phyloP scores from a whole-genome alignment of 2,888 invertebrate genomes.

The Agonopterix arenella region DNA sequence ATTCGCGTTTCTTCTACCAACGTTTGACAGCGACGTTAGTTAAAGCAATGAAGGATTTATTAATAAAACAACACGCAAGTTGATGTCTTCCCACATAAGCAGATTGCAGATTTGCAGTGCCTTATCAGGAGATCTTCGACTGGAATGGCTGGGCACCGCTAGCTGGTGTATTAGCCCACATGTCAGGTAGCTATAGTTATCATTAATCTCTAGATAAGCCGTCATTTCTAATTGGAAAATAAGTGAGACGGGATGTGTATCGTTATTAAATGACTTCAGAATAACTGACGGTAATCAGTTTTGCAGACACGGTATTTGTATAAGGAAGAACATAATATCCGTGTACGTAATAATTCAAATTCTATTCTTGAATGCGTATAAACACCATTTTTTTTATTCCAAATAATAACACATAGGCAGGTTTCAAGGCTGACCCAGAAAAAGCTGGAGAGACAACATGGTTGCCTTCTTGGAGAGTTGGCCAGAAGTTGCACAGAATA shows the following conservation, averaged over 20 bases:
- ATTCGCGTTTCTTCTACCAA: not conserved
- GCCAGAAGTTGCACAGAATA: no score
- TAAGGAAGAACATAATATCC: no score
- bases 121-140: constrained; percentile 43
- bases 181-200: constrained; percentile 43
- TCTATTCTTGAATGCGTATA: no score
- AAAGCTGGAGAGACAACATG: no score
- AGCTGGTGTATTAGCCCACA: constrained; percentile 46
- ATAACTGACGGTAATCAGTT: constrained; percentile 8
- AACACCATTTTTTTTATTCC: no score
- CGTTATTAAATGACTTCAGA: constrained; percentile 13
- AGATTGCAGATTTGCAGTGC: constrained; percentile 31
- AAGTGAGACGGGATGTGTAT: constrained; percentile 37
- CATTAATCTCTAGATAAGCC: constrained; percentile 49
- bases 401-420: no score
- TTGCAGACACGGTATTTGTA: not conserved
- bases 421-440: no score
- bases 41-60: constrained; percentile 16
- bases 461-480: no score
- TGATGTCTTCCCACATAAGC: constrained; percentile 25
- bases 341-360: no score
- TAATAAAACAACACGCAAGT: constrained; percentile 33
- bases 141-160: constrained; percentile 31
- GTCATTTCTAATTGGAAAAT: constrained; percentile 59
- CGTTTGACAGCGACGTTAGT: constrained; percentile 1